phyloP scores from a whole-genome alignment of 2,113 vertebrate genomes.

The Corapipo altera region DNA sequence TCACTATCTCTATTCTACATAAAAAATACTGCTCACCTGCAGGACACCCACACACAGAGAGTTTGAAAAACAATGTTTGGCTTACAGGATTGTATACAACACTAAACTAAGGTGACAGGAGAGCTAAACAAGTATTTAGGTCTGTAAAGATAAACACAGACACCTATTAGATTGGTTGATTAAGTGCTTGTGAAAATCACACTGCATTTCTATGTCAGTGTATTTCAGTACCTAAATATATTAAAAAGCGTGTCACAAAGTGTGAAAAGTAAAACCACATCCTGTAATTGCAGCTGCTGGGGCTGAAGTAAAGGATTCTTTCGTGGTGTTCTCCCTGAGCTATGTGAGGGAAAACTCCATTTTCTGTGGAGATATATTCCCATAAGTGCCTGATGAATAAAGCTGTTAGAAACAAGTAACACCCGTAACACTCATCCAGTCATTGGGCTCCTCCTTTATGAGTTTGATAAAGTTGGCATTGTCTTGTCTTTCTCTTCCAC shows the following conservation, averaged over 20 bases:
- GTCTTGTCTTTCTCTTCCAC: neutral
- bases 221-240: neutral
- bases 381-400: neutral
- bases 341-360: neutral
- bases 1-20: neutral
- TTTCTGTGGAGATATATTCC: neutral
- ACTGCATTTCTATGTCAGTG: neutral
- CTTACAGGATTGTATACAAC: neutral
- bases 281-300: neutral
- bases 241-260: neutral
- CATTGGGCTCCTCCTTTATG: neutral
- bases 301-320: neutral
- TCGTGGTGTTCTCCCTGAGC: neutral
- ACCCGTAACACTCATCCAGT: neutral
- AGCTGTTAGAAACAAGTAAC: neutral
- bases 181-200: neutral
- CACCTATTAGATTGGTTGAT: neutral
- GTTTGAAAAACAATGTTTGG: neutral
- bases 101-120: neutral
- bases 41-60: neutral
- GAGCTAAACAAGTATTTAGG: neutral
- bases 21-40: neutral
- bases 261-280: neutral
- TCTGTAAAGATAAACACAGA: neutral
- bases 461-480: neutral